Base-by-base conservation (phyloP, 2,797 vertebrate species). In the Takifugu ocellatus region DNA sequence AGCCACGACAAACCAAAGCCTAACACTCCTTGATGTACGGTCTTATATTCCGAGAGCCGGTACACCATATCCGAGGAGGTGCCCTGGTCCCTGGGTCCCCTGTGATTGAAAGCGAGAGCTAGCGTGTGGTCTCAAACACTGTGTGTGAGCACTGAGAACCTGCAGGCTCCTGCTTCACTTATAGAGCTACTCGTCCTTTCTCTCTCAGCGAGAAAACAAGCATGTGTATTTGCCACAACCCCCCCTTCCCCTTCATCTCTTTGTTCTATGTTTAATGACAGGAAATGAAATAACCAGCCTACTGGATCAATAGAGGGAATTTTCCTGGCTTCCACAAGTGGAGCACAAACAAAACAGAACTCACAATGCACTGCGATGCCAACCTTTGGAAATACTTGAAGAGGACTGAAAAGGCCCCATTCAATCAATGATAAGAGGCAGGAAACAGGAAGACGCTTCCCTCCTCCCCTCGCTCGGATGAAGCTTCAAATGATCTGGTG, bases 371-470 rank as follows among this genome's bases (percentile, higher is more conserved):
- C 11, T 17, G 31, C 54, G 11, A 69, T 66, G 67, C 61, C 79
- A 84, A 75, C 66, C 68, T 77, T 79, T 61, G 64, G 81, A 67
- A 85, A 27, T 62, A 56, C 61, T 67, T 64, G 68, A 61, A 57
- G 78, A 79, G 68, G 67, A 59, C 66, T 69, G 69, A 83, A 70
- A 78, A 83, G 76, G 59, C 81, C 75, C 57, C 74, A 81, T 86
- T 86, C 78, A 84, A 66, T 84, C 79, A 80, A 69, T 1, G 44
- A 61, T 68, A 54, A 77, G 44, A 75, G 50, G 54, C 46, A 73
- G 61, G 54, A 67, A 70, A 21, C 9, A 2, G 54, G 39, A 73
- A 73, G 61, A 63, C 42, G 27, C 57, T 72, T 27, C 33, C 63
- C 54, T 50, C 61, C 56, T 74, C 60, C 61, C 57, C 24, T 7